phyloP scores from a whole-genome alignment of 1,140 invertebrate species.

The Euura saliciscinereae region DNA sequence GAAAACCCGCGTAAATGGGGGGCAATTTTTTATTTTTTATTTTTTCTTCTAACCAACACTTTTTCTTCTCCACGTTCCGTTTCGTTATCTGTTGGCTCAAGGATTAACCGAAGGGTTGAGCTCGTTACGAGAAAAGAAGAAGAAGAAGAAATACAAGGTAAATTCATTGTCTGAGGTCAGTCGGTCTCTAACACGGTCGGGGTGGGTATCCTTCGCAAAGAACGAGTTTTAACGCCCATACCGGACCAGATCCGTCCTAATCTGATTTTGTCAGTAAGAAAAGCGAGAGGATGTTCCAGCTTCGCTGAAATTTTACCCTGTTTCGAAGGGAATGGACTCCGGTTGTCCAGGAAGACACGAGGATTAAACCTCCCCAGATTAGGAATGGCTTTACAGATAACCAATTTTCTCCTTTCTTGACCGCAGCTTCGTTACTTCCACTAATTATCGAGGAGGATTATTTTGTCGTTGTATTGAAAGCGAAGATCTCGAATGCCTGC shows the following conservation, averaged over 20 bases:
- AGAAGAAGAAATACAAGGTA: not conserved
- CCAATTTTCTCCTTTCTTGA: not conserved
- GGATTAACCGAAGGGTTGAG: not conserved
- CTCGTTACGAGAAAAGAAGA: not conserved
- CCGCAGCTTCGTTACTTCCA: too few relatives aligned
- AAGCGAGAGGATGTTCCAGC: not conserved
- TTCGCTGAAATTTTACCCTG: not conserved
- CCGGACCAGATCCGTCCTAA: not conserved
- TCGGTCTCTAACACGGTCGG: slow-evolving; percentile 12
- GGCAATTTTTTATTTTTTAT: too few relatives aligned
- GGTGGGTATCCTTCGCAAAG: slow-evolving; percentile 14
- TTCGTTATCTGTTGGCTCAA: not conserved
- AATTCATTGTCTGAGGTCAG: not conserved
- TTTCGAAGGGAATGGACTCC: not conserved
- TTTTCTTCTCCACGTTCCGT: not conserved
- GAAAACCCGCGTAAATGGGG: too few relatives aligned
- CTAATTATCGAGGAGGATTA: too few relatives aligned
- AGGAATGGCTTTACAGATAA: not conserved
- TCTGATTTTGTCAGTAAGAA: slow-evolving; percentile 9
- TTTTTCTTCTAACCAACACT: too few relatives aligned
- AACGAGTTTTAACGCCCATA: not conserved
- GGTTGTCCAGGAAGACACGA: not conserved
- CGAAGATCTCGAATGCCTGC: too few relatives aligned
- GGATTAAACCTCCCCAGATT: slow-evolving; percentile 6
- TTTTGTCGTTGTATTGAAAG: too few relatives aligned